Conservation (phyloP, 2,113 vertebrate genomes). For the Xiphorhynchus elegans region DNA sequence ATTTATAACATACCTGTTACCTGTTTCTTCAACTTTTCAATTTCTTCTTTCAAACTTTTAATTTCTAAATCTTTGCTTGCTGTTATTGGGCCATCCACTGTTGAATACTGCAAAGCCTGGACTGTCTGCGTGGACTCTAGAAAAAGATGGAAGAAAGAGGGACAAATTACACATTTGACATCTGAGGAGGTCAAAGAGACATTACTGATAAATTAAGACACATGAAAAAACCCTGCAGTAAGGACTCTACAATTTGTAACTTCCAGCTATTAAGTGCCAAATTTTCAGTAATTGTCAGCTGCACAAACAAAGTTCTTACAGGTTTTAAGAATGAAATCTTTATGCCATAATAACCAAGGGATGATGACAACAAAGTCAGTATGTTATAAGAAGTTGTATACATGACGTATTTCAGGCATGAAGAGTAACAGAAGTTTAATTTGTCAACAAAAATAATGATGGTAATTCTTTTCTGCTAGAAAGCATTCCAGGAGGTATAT, state of each 20-base stretch:
- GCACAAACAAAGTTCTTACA: background rate
- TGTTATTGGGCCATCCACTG: conserved; percentile 78
- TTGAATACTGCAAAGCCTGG: conserved; percentile 89
- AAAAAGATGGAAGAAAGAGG: background rate
- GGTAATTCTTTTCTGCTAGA: background rate
- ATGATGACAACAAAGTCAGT: background rate
- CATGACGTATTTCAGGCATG: background rate
- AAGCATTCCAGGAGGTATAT: background rate
- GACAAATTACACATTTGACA: background rate
- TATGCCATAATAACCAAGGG: background rate
- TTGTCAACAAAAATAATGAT: background rate
- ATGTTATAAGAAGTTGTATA: background rate
- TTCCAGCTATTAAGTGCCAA: background rate
- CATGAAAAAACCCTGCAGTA: background rate
- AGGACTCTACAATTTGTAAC: background rate
- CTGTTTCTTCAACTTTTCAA: conserved; percentile 93
- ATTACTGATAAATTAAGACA: background rate
- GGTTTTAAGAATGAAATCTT: background rate
- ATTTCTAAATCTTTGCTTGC: conserved; percentile 93
- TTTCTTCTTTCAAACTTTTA: conserved; percentile 92
- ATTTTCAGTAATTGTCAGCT: background rate
- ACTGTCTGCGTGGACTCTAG: conserved; percentile 94
- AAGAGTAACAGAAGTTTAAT: background rate
- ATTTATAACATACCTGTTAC: conserved; percentile 81
- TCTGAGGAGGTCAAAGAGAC: background rate